phyloP scores from a whole-genome alignment of 2,797 vertebrate genomes.

The Spatula versicolor region DNA sequence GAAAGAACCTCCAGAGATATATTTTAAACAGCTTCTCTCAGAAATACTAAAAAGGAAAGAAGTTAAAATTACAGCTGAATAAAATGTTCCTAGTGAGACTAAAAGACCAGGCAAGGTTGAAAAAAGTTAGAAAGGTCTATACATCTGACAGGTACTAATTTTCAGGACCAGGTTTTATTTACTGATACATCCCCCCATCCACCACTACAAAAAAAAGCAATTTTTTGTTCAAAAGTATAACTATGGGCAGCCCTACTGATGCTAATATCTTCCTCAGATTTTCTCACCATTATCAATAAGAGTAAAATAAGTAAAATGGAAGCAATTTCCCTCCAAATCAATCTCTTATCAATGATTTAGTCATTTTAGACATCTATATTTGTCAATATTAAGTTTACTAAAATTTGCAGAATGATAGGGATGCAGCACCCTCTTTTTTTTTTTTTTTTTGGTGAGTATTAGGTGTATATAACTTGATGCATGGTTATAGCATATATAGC shows the following conservation, averaged over 20 bases:
- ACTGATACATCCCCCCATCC: not conserved
- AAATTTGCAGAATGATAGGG: not conserved
- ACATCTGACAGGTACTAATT: not conserved
- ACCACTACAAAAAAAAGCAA: not conserved
- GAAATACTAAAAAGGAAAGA: not conserved
- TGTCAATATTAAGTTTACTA: not conserved
- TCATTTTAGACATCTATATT: not conserved
- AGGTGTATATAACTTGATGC: too few species aligned
- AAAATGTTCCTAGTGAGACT: not conserved
- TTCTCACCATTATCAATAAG: not conserved
- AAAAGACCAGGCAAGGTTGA: not conserved
- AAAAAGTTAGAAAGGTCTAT: not conserved
- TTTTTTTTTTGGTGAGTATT: too few species aligned
- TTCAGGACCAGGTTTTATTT: not conserved
- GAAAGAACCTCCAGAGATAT: not conserved
- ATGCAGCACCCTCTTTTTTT: not conserved
- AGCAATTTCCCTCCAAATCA: not conserved
- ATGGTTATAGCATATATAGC: too few species aligned
- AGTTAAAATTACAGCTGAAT: not conserved
- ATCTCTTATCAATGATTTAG: not conserved
- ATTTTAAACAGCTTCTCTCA: slow-evolving; percentile 10
- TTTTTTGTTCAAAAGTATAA: not conserved
- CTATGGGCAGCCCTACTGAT: not conserved
- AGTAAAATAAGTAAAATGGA: not conserved
- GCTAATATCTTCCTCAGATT: not conserved